Evolutionary conservation across 2,797 vertebrate species (phyloP), one percentile per base, ranked within the genome.

Genomic region (Molossus molossus): DNA sequence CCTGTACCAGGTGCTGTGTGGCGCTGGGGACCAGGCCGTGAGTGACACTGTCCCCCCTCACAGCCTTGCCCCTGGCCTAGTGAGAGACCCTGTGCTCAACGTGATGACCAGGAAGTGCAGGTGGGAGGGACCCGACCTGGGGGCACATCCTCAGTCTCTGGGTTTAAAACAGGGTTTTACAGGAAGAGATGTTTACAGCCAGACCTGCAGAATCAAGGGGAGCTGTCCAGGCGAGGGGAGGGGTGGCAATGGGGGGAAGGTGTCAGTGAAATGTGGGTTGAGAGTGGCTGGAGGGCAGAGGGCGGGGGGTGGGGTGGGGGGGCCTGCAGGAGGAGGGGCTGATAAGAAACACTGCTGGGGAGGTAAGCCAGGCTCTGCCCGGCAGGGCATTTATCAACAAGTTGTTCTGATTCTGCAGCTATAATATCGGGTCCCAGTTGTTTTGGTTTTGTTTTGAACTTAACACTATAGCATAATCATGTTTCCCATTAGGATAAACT

Each of bases 291-390:
- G 11, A 33, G n/a, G 85, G 82, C n/a, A 72, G 83, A 79, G 69
- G 82, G 67, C 88, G 82, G 86, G 48, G 48, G 80, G 33, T n/a
- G n/a, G n/a, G n/a, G n/a, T n/a, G n/a, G 82, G 86, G 48, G 48
- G 80, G 33, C 40, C 82, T 33, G 72, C 2, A 13, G n/a, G 12
- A 48, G 76, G 7, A 11, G 23, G 15, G 4, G 8, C 40, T 17
- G 94, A 45, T 40, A 29, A 58, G 40, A 58, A 40, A 4, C 29
- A 13, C 55, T 48, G 40, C 50, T 37, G 45, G 33, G 20, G 64
- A 67, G 33, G 73, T 29, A 37, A 81, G 13, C 72, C 88, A 88
- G 92, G 70, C 81, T 73, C n/a, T 11, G 5, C 60, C 37, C n/a
- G 17, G 40, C 29, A 18, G 53, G 57, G 79, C 12, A 3, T 37